Percentiles rank a stretch among this genome's conserved stretches.
Evolutionary conservation across 2,797 vertebrate genomes (phyloP).

Genomic region (Neostethus bicornis): DNA sequence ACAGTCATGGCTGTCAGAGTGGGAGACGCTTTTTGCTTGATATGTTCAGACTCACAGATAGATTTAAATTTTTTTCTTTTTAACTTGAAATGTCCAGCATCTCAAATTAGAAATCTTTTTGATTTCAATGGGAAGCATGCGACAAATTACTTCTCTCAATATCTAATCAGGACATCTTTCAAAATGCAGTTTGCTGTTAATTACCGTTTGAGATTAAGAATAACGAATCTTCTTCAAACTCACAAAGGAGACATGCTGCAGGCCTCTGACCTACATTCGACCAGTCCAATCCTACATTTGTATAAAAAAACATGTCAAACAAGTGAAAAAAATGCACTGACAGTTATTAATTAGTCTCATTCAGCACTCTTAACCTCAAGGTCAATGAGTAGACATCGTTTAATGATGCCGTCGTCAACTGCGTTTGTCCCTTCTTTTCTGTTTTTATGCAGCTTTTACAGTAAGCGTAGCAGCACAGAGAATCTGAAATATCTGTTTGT

Average conservation of each 20-base stretch:
- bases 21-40: slow-evolving; percentile 52
- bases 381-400: slow-evolving; percentile 76
- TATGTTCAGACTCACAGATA: slow-evolving; percentile 48
- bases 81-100: slow-evolving; percentile 45
- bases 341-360: slow-evolving; percentile 81
- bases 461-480: slow-evolving; percentile 38
- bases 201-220: slow-evolving; percentile 69
- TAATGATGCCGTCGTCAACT: slow-evolving; percentile 70
- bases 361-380: slow-evolving; percentile 77
- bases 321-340: slow-evolving; percentile 73
- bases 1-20: slow-evolving; percentile 68
- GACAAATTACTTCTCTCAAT: slow-evolving; percentile 48
- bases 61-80: slow-evolving; percentile 61
- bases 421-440: slow-evolving; percentile 48
- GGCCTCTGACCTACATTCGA: slow-evolving; percentile 77
- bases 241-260: slow-evolving; percentile 65
- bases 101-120: slow-evolving; percentile 53
- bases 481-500: slow-evolving; percentile 32
- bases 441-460: slow-evolving; percentile 44
- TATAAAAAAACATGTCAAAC: slow-evolving; percentile 65
- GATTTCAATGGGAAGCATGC: slow-evolving; percentile 55
- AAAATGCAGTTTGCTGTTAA: slow-evolving; percentile 67
- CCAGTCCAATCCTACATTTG: slow-evolving; percentile 50
- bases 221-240: slow-evolving; percentile 64
- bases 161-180: slow-evolving; percentile 66